Percentiles rank a stretch among this genome's conserved stretches.
Conservation (phyloP, 2,113 vertebrate species). For the Bombycilla garrulus region DNA sequence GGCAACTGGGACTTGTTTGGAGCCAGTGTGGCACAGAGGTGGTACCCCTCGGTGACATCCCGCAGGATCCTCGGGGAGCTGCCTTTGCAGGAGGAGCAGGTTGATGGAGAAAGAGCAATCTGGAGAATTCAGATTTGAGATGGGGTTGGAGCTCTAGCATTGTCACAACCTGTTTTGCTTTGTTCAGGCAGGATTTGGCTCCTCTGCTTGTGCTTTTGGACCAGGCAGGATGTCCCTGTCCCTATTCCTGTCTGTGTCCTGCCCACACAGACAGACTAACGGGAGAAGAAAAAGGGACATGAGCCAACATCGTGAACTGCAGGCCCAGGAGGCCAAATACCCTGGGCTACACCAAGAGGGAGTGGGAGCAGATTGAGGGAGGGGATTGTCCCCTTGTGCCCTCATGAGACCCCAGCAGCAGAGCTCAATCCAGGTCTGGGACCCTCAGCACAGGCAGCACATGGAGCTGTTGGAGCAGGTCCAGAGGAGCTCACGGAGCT, state of each 20-base stretch:
- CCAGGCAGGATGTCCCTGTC: not conserved
- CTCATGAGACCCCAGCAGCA: not conserved
- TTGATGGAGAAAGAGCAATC: not conserved
- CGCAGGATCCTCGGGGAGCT: not conserved
- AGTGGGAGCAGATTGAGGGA: not conserved
- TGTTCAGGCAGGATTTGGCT: not conserved
- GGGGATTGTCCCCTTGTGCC: not conserved
- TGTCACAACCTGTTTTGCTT: not conserved
- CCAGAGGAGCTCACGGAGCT: rapidly evolving
- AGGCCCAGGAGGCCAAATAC: not conserved
- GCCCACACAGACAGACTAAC: not conserved
- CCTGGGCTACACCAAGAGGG: not conserved
- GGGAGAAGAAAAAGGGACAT: not conserved
- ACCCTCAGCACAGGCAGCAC: not conserved
- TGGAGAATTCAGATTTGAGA: not conserved
- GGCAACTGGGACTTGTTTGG: not conserved
- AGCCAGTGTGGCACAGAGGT: not conserved
- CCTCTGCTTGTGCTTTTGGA: not conserved
- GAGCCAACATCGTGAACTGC: not conserved
- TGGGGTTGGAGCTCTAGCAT: not conserved
- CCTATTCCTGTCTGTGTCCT: not conserved
- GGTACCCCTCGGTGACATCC: not conserved
- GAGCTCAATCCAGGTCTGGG: not conserved
- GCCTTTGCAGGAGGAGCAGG: not conserved
- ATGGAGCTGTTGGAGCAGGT: rapidly evolving